These are phyloP conservation scores for Caenorhabditis japonica DNA, from an alignment of 2,888 invertebrate genomes.

Conservation along the genomic window DNA sequence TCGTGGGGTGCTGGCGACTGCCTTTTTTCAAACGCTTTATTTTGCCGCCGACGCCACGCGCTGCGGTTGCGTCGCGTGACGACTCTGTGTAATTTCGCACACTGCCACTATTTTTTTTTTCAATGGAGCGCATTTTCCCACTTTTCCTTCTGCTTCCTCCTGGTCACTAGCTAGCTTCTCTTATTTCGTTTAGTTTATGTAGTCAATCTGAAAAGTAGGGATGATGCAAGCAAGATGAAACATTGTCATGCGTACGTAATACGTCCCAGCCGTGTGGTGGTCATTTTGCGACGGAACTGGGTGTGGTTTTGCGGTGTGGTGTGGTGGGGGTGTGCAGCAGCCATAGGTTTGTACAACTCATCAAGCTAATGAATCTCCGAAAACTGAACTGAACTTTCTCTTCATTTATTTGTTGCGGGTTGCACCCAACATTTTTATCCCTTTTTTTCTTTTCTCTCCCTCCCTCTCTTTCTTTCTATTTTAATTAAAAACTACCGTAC, in stretches of 20 bases:
- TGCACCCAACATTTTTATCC: not conserved
- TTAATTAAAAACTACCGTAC: too few relatives aligned
- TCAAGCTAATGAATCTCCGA: constrained; percentile 44
- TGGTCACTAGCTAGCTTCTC: constrained; percentile 16
- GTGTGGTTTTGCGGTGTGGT: too few relatives aligned
- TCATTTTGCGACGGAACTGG: constrained; percentile 34
- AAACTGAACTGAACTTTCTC: too few relatives aligned
- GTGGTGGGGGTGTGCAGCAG: too few relatives aligned
- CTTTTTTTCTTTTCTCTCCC: not conserved
- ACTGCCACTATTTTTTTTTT: constrained; percentile 14
- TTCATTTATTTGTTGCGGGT: too few relatives aligned
- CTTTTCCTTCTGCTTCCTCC: constrained; percentile 5
- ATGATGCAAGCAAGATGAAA: constrained; percentile 54
- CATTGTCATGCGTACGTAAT: constrained; percentile 44
- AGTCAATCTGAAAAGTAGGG: constrained; percentile 52
- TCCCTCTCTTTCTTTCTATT: constrained; percentile 7
- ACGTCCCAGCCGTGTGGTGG: constrained; percentile 18
- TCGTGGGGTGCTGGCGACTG: not conserved
- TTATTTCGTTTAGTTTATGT: constrained; percentile 47
- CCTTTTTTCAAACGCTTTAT: constrained; percentile 6
- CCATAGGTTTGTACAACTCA: constrained; percentile 32
- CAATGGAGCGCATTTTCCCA: too few relatives aligned
- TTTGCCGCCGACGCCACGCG: too few relatives aligned
- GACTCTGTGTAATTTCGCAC: too few relatives aligned
- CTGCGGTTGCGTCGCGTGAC: too few relatives aligned